These are phyloP conservation scores for Caenorhabditis becei DNA, from an alignment of 2,888 invertebrate genomes.

Conservation along the genomic window DNA sequence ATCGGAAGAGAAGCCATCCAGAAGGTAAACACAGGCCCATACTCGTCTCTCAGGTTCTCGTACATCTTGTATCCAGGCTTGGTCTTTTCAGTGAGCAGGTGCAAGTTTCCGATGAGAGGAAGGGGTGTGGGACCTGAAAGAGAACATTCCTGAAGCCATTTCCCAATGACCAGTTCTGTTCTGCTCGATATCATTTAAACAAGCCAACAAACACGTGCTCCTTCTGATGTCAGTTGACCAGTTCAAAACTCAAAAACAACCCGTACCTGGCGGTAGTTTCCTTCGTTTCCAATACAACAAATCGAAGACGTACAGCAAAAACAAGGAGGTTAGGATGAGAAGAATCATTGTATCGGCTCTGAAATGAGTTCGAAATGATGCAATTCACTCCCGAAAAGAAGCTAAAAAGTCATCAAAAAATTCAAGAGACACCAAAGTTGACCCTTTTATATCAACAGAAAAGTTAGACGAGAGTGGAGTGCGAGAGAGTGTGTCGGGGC, in stretches of 20 bases:
- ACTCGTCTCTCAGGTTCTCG: constrained; percentile 51
- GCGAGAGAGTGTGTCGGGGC: neutral
- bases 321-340: constrained; percentile 20
- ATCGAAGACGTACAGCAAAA: constrained; percentile 41
- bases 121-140: constrained; percentile 58
- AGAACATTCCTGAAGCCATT: neutral
- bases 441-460: neutral
- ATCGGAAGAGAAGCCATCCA: constrained; percentile 57
- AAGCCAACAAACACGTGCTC: too few species aligned
- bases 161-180: too few species aligned
- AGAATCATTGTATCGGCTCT: constrained; percentile 33
- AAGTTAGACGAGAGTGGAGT: constrained; percentile 30
- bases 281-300: constrained; percentile 54
- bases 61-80: constrained; percentile 59
- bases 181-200: too few species aligned
- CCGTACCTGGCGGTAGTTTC: constrained; percentile 55
- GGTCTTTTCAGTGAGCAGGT: constrained; percentile 32
- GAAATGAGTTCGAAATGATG: constrained; percentile 1
- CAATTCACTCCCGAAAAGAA: too few species aligned
- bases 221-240: too few species aligned
- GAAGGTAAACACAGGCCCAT: constrained; percentile 60
- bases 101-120: constrained; percentile 54
- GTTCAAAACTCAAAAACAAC: constrained; percentile 1
- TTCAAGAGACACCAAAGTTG: neutral
- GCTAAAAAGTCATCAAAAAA: neutral